Base-by-base conservation (phyloP, 2,888 invertebrate genomes). In the Beris chalybata region DNA sequence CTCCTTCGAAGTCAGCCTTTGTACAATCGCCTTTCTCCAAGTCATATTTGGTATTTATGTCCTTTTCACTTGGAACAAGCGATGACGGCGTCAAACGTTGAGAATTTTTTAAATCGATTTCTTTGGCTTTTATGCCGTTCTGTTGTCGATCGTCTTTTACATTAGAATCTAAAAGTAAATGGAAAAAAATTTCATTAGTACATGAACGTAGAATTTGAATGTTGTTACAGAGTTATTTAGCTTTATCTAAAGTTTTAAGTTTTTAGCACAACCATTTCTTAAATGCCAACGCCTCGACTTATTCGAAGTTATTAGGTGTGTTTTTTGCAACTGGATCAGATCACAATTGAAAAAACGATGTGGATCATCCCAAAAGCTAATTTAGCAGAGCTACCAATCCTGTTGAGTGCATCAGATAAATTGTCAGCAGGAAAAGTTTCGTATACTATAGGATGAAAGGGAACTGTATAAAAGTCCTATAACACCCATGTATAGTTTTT, bases 1-100 rank as follows among this genome's bases (percentile, higher is more conserved):
- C 93, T 81, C 87, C 87, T 81, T 93, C 93, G 79, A 93, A 93
- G 81, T 92, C 92, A 81, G 92, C 92, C 79, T 90, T 90, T 74
- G 90, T 87, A 73, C 85, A 85, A 74, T 78, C 70, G 74, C 86
- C 86, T 81, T 87, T 87, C 79, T 88, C 88, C 71, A 85, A 85
- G 79, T 88, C 88, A 76, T 80, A 69, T 66, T 71, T 69, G 71
- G 77, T 77, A 66, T 77, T 77, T 67, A 76, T 77, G 67, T 74
- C 74, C 67, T 76, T 76, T 53, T 73, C 72, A 66, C 76, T 76
- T 45, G 76, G 72, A 38, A 61, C 52, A 67, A 74, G 75, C 72
- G 79, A 70, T 53, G 77, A 76, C 64, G 76, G 77, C 67, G 79
- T 78, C 71, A 78, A 76, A 68, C 79, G 73, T 66, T 70, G 70